Base-by-base conservation (phyloP, 2,797 vertebrate species). In the Gambusia yucatana region DNA sequence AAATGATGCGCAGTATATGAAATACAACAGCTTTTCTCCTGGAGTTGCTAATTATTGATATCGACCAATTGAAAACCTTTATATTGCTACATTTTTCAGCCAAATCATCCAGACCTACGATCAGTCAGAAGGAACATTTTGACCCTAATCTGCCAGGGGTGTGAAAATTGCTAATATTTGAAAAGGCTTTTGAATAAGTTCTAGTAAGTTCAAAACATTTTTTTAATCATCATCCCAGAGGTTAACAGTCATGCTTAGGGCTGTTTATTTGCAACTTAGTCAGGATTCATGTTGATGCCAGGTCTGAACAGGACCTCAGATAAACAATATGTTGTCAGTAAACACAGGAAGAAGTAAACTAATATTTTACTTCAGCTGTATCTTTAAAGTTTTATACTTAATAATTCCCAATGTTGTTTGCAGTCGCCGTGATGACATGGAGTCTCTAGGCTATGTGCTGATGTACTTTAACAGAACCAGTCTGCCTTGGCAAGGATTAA, bases 391-490 rank as follows among this genome's bases (percentile, higher is more conserved):
- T 63, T 8, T 84, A 4, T 86, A 70, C 55, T 78, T 3, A 71
- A 69, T 22, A 63, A 22, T 65, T 72, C 6, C 69, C 5, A 0
- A 46, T 72, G 41, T 79, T 89, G 78, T 92, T 55, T 88, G 65
- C 90, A 99, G 98, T 96, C 98, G 98, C 91, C 97, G 98, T 88
- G 98, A 99, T 95, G 98, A 99, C 93, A 99, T 99, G 98, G 98
- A 99, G 92, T 99, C 98, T 81, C 95, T 99, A 97, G 98, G 98
- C 94, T 99, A 99, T 76, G 98, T 99, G 94, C 96, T 99, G 96
- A 99, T 99, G 98, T 99, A 99, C 95, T 99, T 99, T 95, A 99
- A 99, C 97, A 98, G 98, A 97, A 99, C 98, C 96, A 99, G 98
- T 93, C 96, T 99, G 90, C 98, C 98, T 13, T 99, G 98, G 98